phyloP scores from a whole-genome alignment of 2,888 invertebrate species.

The Petrolisthes cinctipes region DNA sequence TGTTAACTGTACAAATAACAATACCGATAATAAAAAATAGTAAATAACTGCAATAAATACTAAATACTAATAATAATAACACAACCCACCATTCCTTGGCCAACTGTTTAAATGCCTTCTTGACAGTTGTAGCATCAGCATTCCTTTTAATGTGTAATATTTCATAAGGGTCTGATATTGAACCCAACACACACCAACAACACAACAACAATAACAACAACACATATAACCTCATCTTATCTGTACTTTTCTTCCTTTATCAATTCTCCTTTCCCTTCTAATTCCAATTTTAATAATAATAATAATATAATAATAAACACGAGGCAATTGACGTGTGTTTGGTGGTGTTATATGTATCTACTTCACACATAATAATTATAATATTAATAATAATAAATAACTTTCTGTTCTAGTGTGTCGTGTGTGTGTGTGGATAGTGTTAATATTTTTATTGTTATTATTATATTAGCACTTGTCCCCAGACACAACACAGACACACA shows the following conservation, averaged over 20 bases:
- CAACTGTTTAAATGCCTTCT: constrained; percentile 88
- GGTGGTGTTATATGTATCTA: not conserved
- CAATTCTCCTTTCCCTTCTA: too few relatives aligned
- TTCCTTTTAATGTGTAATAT: constrained; percentile 82
- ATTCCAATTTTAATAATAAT: too few relatives aligned
- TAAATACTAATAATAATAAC: not conserved
- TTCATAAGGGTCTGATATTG: constrained; percentile 80
- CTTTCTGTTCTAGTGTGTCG: not conserved
- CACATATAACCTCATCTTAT: constrained; percentile 20
- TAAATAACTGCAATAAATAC: constrained; percentile 11
- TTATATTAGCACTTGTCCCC: too few relatives aligned
- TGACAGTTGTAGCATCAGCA: constrained; percentile 84
- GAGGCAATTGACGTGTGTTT: not conserved
- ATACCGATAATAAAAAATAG: not conserved
- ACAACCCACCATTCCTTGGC: constrained; percentile 88
- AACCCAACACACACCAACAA: constrained; percentile 20
- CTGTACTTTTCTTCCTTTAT: not conserved
- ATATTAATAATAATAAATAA: not conserved
- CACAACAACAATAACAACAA: not conserved
- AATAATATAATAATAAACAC: too few relatives aligned
- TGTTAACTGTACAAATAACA: not conserved
- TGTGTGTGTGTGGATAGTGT: too few relatives aligned
- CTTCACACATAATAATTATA: not conserved
- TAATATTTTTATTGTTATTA: too few relatives aligned
- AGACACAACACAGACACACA: too few relatives aligned